These are phyloP conservation scores for Centropyge bicolor DNA, from an alignment of 2,797 vertebrate genomes.

Conservation along the genomic window DNA sequence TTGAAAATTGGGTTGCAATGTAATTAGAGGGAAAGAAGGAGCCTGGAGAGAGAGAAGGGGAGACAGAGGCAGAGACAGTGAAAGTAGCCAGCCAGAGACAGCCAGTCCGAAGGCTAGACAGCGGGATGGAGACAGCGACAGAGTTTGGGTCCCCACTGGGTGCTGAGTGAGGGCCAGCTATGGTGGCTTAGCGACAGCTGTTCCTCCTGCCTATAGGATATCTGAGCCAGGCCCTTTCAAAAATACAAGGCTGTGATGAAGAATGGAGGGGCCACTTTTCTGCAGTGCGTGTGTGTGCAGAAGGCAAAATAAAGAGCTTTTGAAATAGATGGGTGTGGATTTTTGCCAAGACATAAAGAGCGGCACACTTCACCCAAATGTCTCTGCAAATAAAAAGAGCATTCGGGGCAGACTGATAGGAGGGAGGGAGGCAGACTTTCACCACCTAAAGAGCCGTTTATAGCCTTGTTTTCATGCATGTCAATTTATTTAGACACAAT, in stretches of 20 bases:
- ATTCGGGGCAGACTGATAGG: slow-evolving; percentile 36
- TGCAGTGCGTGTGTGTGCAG: slow-evolving; percentile 35
- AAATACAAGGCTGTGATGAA: slow-evolving; percentile 88
- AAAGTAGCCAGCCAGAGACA: slow-evolving; percentile 48
- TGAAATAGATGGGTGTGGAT: slow-evolving; percentile 59
- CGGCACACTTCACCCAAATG: slow-evolving; percentile 68
- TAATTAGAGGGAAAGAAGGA: slow-evolving; percentile 40
- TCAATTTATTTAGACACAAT: slow-evolving; percentile 58
- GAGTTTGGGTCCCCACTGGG: slow-evolving; percentile 76
- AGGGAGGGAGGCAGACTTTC: slow-evolving; percentile 43
- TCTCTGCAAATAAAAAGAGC: slow-evolving; percentile 56
- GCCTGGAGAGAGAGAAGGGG: not conserved
- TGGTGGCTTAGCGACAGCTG: slow-evolving; percentile 91
- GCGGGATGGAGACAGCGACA: slow-evolving; percentile 66
- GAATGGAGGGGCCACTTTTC: slow-evolving; percentile 76
- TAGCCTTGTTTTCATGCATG: slow-evolving; percentile 57
- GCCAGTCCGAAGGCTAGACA: slow-evolving; percentile 56
- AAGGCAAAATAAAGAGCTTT: slow-evolving; percentile 54
- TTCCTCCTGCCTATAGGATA: slow-evolving; percentile 89
- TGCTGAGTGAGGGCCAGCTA: slow-evolving; percentile 71
- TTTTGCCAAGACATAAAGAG: slow-evolving; percentile 67
- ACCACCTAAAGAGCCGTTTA: slow-evolving; percentile 58
- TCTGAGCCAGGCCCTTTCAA: slow-evolving; percentile 93
- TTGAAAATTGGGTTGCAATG: slow-evolving; percentile 33
- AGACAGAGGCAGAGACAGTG: slow-evolving; percentile 40